phyloP scores from a whole-genome alignment of 1,140 invertebrate genomes.

The Drosophila sucinea region DNA sequence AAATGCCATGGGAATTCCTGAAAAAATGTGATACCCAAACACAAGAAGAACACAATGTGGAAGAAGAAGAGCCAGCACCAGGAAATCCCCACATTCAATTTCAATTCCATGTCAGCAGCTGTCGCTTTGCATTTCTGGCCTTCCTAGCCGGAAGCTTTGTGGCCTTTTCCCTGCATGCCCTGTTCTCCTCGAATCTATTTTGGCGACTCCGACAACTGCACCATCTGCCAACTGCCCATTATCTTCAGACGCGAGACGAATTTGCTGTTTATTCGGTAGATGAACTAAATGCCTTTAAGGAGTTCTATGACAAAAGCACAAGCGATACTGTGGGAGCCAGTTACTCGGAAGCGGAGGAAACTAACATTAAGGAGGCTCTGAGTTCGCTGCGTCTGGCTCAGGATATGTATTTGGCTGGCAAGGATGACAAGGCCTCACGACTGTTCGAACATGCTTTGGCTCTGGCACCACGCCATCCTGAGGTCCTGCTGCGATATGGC shows the following conservation, averaged over 20 bases:
- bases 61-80: slow-evolving; percentile 2
- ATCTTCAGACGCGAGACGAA: slow-evolving; percentile 74
- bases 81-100: background rate
- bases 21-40: background rate
- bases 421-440: slow-evolving; percentile 93
- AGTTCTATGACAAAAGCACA: slow-evolving; percentile 69
- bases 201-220: slow-evolving; percentile 54
- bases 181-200: slow-evolving; percentile 32
- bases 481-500: slow-evolving; percentile 96
- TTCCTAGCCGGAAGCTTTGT: slow-evolving; percentile 62
- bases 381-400: slow-evolving; percentile 92
- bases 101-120: slow-evolving; percentile 10
- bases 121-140: slow-evolving; percentile 47
- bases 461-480: slow-evolving; percentile 94
- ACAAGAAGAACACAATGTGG: background rate
- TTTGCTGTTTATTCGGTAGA: slow-evolving; percentile 72
- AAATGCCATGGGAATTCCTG: background rate
- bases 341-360: slow-evolving; percentile 54
- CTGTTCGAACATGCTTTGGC: slow-evolving; percentile 95
- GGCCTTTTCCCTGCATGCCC: slow-evolving; percentile 49
- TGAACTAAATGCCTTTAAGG: slow-evolving; percentile 64
- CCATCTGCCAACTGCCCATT: slow-evolving; percentile 65
- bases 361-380: slow-evolving; percentile 88
- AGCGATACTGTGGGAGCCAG: slow-evolving; percentile 58
- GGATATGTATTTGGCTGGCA: slow-evolving; percentile 92